Percentiles rank a stretch among this genome's conserved stretches.
Conservation (phyloP, 2,113 vertebrate species). For the Aviceda subcristata region DNA sequence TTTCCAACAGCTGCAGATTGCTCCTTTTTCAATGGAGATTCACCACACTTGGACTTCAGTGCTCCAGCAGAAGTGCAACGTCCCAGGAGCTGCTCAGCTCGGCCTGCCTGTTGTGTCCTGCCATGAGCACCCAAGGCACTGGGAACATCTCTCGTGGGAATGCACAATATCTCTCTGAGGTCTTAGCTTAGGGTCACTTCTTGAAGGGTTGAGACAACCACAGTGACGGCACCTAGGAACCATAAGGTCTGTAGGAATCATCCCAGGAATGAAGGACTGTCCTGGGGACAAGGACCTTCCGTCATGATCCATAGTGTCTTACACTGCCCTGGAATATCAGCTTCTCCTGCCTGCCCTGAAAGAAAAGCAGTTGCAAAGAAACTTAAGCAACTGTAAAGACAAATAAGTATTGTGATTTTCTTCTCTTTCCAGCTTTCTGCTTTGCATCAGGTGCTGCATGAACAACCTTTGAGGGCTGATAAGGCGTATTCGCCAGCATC, state of each 20-base stretch:
- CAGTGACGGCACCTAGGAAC: not conserved
- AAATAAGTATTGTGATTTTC: not conserved
- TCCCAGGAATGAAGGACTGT: not conserved
- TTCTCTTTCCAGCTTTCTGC: slow-evolving; percentile 44
- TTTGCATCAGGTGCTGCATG: slow-evolving; percentile 1
- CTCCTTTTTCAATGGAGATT: not conserved
- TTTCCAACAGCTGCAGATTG: not conserved
- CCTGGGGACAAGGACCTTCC: not conserved
- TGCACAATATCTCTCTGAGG: not conserved
- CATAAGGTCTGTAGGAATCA: not conserved
- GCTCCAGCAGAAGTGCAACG: not conserved
- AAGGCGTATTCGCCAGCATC: slow-evolving; percentile 9
- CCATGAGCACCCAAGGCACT: not conserved
- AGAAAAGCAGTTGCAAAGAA: not conserved
- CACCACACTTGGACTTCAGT: not conserved
- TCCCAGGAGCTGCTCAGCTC: not conserved
- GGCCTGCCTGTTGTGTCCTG: not conserved
- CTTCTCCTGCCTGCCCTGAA: not conserved
- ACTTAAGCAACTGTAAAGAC: not conserved
- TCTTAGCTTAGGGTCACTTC: not conserved
- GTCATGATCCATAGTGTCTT: fast-evolving
- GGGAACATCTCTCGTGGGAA: not conserved
- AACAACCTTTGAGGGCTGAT: slow-evolving; percentile 54
- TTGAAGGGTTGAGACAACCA: not conserved
- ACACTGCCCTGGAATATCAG: not conserved